Evolutionary conservation across 2,113 vertebrate genomes (phyloP).

Genomic region (Drymodes brunneopygia): DNA sequence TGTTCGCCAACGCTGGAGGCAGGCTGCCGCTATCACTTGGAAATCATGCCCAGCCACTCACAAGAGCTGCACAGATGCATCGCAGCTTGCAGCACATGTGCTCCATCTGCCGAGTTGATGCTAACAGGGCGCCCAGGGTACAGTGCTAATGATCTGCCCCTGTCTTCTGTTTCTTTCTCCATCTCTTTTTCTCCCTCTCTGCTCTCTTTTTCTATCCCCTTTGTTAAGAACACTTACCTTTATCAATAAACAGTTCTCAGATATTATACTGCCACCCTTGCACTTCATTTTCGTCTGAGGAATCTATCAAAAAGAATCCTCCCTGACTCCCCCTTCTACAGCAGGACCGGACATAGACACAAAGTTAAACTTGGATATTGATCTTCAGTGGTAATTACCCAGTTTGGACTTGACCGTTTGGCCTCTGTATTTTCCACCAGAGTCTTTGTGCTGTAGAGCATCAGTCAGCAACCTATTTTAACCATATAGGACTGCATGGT

Average conservation of each 20-base stretch:
- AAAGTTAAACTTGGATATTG: background rate
- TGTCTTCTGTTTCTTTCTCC: background rate
- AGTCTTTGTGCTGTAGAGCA: background rate
- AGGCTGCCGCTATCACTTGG: background rate
- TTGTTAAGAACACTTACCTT: background rate
- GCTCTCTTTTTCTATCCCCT: background rate
- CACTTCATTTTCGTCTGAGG: accelerated
- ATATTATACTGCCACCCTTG: background rate
- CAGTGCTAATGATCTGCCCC: background rate
- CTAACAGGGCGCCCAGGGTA: background rate
- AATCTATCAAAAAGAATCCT: background rate
- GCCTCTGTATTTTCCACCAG: background rate
- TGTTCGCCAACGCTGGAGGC: background rate
- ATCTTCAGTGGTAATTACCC: background rate
- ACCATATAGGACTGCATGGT: background rate
- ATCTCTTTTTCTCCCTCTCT: background rate
- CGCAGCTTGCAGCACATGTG: accelerated
- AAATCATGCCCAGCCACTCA: background rate
- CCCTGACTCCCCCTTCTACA: background rate
- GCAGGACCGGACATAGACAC: background rate
- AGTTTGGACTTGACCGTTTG: background rate
- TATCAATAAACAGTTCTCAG: background rate
- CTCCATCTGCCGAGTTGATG: too few relatives aligned
- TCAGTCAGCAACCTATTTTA: background rate
- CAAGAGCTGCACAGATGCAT: background rate